Base-by-base conservation (phyloP, 2,888 invertebrate genomes). In the Calameuta filiformis region DNA sequence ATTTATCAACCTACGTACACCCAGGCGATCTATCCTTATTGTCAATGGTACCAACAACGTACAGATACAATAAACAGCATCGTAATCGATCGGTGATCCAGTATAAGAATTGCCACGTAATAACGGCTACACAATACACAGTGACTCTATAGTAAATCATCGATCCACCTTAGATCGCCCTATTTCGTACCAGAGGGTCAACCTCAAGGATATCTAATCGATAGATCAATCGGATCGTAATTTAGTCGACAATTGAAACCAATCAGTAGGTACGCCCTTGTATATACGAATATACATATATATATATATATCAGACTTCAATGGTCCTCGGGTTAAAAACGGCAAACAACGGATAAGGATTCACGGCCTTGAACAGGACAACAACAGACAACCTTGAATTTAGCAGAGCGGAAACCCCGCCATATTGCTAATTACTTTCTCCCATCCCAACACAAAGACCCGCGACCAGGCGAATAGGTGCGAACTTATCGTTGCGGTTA, bases 391-490 rank as follows among this genome's bases (percentile, higher is more conserved):
- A 87, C 89, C 89, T 89, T 89, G 89, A 89, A 90, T 89, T 90
- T 90, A 88, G 89, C 90, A 88, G 89, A 90, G 90, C 90, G 90
- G 90, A 91, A 91, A 90, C 88, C 82, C 83, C 83, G 84, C 83
- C 85, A 79, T 80, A 82, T 83, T 85, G 87, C 89, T 90, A 91
- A 91, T 90, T 90, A 90, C 91, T 90, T 90, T 91, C 90, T 89
- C 90, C 85, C 84, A 34, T 74, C n/a, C 35, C n/a, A 33, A 12
- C 37, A 34, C 74, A 34, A 30, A 30, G 74, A 74, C 35, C 30
- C 9, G 80, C 81, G 85, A 81, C 88, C 88, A 86, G 85, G 86
- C 86, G 87, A 89, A 88, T 89, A 87, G 85, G 84, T 87, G 87
- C 86, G 81, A 89, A 89, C 88, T 87, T 82, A 83, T 83, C 79